phyloP scores from a whole-genome alignment of 64 coral and sea anemone genomes.

The Trachythela sp. region DNA sequence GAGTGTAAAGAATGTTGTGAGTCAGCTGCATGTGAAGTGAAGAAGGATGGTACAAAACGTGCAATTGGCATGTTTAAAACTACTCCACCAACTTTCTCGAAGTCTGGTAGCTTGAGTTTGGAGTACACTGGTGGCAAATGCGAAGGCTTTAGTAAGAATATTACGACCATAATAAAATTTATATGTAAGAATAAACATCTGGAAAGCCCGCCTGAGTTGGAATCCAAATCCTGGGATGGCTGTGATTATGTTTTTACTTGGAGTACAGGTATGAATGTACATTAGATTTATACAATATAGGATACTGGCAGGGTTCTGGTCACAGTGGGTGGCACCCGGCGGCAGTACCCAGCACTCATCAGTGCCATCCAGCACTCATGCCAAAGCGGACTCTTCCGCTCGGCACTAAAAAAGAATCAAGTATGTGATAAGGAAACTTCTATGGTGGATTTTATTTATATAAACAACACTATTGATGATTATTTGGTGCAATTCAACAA shows the following conservation, averaged over 20 bases:
- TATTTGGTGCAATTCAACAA: too few species aligned
- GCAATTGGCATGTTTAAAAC: background rate
- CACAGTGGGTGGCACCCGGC: too few species aligned
- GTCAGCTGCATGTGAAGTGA: slow-evolving; percentile 7
- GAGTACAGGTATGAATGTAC: background rate
- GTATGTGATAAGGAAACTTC: too few species aligned
- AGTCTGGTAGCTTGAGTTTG: background rate
- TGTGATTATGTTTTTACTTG: background rate
- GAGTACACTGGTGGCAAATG: background rate
- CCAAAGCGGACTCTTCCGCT: too few species aligned
- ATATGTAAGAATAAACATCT: background rate
- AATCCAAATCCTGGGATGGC: background rate
- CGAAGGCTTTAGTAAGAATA: background rate
- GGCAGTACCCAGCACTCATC: too few species aligned
- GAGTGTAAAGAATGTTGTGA: background rate
- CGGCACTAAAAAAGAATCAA: too few species aligned
- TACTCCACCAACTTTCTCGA: background rate
- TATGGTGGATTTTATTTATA: too few species aligned
- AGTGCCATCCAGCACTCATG: too few species aligned
- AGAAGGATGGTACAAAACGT: background rate
- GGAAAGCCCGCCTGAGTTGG: background rate
- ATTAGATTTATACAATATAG: too few species aligned
- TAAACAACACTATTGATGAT: too few species aligned
- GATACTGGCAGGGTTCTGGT: too few species aligned
- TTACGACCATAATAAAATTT: background rate